Percentiles rank a stretch among this genome's conserved stretches.
phyloP scores from a whole-genome alignment of 2,888 invertebrate species.

The Ecdyonurus torrentis region DNA sequence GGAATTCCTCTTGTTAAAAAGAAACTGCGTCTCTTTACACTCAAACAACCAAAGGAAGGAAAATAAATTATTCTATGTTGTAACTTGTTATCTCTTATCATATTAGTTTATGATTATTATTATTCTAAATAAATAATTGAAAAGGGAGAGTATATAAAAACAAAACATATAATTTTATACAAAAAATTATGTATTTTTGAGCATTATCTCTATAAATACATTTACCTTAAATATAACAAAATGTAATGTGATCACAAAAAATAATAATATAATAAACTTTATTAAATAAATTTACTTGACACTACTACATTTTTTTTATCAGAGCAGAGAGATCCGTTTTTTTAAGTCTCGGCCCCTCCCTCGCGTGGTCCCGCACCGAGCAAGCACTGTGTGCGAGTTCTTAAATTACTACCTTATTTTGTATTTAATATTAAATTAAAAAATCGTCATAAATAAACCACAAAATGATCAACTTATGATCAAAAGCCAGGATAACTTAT shows the following conservation, averaged over 20 bases:
- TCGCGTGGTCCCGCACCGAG: neutral
- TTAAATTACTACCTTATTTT: neutral
- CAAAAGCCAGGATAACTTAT: neutral
- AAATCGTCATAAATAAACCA: neutral
- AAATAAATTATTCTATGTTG: neutral
- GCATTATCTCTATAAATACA: neutral
- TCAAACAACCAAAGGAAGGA: neutral
- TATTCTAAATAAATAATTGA: neutral
- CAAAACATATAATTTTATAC: neutral
- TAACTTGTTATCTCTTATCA: neutral
- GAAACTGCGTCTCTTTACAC: neutral
- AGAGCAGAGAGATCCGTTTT: neutral
- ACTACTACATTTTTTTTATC: neutral
- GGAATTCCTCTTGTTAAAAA: neutral
- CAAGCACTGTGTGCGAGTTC: neutral
- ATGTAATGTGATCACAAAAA: neutral
- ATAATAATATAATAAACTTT: neutral
- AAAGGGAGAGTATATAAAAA: no score
- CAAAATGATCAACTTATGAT: neutral
- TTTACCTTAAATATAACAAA: neutral
- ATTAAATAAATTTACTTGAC: neutral
- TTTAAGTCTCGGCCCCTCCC: neutral
- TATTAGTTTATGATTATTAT: neutral
- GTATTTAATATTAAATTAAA: neutral
- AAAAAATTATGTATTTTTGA: neutral